phyloP scores from a whole-genome alignment of 2,113 vertebrate species.

The Sclerurus mexicanus region DNA sequence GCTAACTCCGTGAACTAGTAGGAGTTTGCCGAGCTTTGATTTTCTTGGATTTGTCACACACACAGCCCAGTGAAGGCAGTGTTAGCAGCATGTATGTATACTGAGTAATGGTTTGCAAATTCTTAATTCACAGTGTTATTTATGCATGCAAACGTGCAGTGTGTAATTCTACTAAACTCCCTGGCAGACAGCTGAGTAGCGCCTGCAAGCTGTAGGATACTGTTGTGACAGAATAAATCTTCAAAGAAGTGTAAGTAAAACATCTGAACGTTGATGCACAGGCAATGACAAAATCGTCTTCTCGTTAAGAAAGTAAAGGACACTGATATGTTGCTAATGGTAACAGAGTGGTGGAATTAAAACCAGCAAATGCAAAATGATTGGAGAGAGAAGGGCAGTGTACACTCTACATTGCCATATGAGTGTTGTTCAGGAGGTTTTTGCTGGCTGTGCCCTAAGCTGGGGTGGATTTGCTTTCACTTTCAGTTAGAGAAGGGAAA shows the following conservation, averaged over 20 bases:
- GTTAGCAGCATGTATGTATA: not conserved
- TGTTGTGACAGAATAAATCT: not conserved
- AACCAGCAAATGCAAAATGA: not conserved
- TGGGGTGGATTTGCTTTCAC: not conserved
- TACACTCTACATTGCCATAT: rapidly evolving
- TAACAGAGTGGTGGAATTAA: not conserved
- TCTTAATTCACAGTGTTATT: not conserved
- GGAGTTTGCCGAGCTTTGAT: not conserved
- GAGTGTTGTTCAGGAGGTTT: not conserved
- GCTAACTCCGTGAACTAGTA: not conserved
- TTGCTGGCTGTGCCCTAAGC: not conserved
- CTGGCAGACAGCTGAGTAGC: not conserved
- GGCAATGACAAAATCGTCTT: not conserved
- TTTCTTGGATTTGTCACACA: not conserved
- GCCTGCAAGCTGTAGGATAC: not conserved
- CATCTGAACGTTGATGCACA: not conserved
- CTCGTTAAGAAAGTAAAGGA: not conserved
- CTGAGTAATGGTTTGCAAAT: not conserved
- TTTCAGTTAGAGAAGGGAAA: not conserved
- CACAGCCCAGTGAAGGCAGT: not conserved
- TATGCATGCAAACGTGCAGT: not conserved
- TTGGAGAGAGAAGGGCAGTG: not conserved
- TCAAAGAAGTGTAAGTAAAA: constrained; percentile 10
- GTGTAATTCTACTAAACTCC: not conserved
- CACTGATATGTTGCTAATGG: not conserved